Evolutionary conservation across 2,113 vertebrate species (phyloP).

Genomic region (Arvicanthis niloticus): DNA sequence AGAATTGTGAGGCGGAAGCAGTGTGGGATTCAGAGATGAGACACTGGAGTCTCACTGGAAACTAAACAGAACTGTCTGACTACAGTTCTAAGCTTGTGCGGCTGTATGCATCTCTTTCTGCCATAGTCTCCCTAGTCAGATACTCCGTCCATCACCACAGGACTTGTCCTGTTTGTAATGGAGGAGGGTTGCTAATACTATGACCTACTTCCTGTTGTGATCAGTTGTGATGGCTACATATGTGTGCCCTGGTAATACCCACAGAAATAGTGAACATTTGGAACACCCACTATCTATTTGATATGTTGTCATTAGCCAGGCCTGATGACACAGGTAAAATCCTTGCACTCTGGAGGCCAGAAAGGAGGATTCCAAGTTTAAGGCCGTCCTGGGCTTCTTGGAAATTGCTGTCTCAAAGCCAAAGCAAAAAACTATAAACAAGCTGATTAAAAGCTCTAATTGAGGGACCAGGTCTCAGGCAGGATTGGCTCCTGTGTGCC

Average conservation of each 20-base stretch:
- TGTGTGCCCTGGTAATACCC: not conserved
- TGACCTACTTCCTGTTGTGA: not conserved
- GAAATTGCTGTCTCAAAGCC: not conserved
- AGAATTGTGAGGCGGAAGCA: not conserved
- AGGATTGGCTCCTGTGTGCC: not conserved
- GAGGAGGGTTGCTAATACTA: not conserved
- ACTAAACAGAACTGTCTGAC: not conserved
- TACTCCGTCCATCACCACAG: not conserved
- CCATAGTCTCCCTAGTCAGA: not conserved
- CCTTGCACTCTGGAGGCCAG: not conserved
- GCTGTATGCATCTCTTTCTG: not conserved
- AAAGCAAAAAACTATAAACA: not conserved
- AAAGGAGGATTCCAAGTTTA: not conserved
- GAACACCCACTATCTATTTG: not conserved
- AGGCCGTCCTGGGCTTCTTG: not conserved
- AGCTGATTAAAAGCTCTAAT: not conserved
- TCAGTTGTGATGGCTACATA: not conserved
- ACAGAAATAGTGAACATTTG: not conserved
- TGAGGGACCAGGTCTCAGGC: not conserved
- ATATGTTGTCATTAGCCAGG: not conserved
- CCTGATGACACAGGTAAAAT: not conserved
- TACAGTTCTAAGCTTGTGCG: not conserved
- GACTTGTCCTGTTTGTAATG: not conserved
- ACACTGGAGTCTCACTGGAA: not conserved
- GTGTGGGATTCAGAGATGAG: not conserved